Evolutionary conservation across 2,888 invertebrate species (phyloP).

Genomic region (Xanthostigma xanthostigma): DNA sequence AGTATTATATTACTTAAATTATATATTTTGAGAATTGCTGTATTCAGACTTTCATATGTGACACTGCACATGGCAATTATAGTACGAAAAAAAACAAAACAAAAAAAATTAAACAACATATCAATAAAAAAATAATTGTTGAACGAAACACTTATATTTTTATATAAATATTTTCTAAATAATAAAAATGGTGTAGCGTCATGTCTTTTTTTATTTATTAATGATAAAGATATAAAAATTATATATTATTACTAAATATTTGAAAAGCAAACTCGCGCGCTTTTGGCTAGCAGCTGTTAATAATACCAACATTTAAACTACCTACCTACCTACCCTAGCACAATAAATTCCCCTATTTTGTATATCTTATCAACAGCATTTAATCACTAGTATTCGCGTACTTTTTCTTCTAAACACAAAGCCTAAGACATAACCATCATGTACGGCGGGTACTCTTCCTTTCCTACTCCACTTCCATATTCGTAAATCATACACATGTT

Average conservation of each 20-base stretch:
- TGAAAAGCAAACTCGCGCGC: too few relatives aligned
- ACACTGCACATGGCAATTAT: constrained; percentile 16
- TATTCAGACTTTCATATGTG: constrained; percentile 32
- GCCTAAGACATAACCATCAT: too few relatives aligned
- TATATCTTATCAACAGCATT: background rate
- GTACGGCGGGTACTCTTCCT: too few relatives aligned
- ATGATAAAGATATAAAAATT: background rate
- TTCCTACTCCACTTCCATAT: too few relatives aligned
- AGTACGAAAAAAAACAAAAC: constrained; percentile 4
- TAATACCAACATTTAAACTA: background rate
- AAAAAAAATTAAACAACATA: constrained; percentile 1
- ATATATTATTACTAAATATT: too few relatives aligned
- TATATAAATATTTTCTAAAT: background rate
- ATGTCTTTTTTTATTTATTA: constrained; percentile 3
- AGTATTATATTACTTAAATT: constrained; percentile 24
- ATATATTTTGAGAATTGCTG: constrained; percentile 34
- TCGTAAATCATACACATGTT: too few relatives aligned
- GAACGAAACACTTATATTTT: background rate
- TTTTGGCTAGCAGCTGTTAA: background rate
- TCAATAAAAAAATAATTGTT: constrained; percentile 5
- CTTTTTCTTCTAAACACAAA: too few relatives aligned
- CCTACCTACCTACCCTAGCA: background rate
- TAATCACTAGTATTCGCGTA: too few relatives aligned
- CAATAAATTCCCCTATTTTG: background rate
- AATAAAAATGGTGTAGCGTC: constrained; percentile 1